Evolutionary conservation across 2,888 invertebrate species (phyloP), one percentile per base, ranked within the genome.

Genomic region (Lasioglossum oenotherae): DNA sequence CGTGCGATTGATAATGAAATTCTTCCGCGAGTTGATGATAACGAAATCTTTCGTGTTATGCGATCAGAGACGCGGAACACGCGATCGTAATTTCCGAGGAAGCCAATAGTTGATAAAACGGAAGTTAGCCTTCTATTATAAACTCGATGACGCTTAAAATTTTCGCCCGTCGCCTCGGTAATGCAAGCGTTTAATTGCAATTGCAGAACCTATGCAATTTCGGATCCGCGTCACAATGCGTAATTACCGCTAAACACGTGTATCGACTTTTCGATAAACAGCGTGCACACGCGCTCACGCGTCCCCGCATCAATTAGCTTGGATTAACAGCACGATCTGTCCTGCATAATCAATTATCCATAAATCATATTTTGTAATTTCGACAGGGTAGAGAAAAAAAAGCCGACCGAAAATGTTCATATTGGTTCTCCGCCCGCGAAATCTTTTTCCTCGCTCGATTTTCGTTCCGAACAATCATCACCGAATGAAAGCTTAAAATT

Each of bases 211-310:
- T 67, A 80, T 86, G 82, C 82, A 84, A 86, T 84, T 86, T 88
- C 81, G 78, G 74, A 74, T 84, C 87, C 80, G 78, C 84, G 79
- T 81, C 84, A 89, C 89, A 89, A 87, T 88, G 82, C 76, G 81
- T 86, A 89, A 90, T 90, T 83, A 89, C 82, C 89, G 79, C 84
- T 88, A 90, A 90, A 90, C 84, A 78, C 81, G 84, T 84, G 87
- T 86, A 89, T 88, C 87, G 89, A 90, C 88, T 87, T 90, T 89
- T 88, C 88, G 87, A 88, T 86, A 90, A 90, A 90, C 89, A 89
- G 84, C 31, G 23, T 46, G 67, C 49, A 38, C 75, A 71, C 71
- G 38, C 74, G 27, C 74, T 75, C 78, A 73, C 71, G 44, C 89
- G 57, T 74, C 78, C 78, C 75, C 71, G 82, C 78, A 74, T 81